These are phyloP conservation scores for Luperina nickerlii DNA, from an alignment of 2,888 invertebrate species.

Conservation along the genomic window DNA sequence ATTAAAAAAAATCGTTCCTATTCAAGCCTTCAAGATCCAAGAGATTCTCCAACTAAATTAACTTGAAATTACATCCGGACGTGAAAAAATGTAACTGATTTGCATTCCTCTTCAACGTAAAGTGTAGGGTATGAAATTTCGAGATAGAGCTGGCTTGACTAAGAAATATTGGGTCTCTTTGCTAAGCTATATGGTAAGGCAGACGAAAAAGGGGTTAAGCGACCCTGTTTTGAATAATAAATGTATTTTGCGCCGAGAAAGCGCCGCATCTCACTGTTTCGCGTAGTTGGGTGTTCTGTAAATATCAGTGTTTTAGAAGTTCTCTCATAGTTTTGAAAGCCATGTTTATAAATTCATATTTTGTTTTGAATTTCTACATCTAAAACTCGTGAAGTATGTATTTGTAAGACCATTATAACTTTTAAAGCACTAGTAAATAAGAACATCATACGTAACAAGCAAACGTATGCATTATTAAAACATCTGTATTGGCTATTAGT, in stretches of 20 bases:
- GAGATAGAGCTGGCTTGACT: constrained; percentile 12
- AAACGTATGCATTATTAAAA: neutral
- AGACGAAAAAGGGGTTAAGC: constrained; percentile 42
- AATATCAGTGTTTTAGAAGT: constrained; percentile 20
- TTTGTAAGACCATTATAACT: neutral
- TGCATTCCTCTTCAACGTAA: constrained; percentile 14
- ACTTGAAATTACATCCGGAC: constrained; percentile 6
- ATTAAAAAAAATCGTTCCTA: no score
- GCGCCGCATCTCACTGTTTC: constrained; percentile 22
- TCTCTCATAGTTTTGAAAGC: constrained; percentile 21
- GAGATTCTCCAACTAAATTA: neutral
- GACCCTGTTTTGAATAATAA: constrained; percentile 61
- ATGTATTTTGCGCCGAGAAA: constrained; percentile 45
- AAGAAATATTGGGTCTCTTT: constrained; percentile 52
- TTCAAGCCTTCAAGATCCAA: neutral
- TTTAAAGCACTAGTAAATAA: neutral
- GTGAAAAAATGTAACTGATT: constrained; percentile 36
- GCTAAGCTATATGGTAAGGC: constrained; percentile 45
- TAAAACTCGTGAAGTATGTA: neutral
- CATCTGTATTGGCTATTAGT: no score
- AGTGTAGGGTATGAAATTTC: constrained; percentile 31
- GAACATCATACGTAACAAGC: neutral
- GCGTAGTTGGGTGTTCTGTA: constrained; percentile 13
- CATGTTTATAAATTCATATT: neutral
- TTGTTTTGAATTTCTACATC: neutral